Evolutionary conservation across 2,888 invertebrate genomes (phyloP).

Genomic region (Microplitis deprimator): DNA sequence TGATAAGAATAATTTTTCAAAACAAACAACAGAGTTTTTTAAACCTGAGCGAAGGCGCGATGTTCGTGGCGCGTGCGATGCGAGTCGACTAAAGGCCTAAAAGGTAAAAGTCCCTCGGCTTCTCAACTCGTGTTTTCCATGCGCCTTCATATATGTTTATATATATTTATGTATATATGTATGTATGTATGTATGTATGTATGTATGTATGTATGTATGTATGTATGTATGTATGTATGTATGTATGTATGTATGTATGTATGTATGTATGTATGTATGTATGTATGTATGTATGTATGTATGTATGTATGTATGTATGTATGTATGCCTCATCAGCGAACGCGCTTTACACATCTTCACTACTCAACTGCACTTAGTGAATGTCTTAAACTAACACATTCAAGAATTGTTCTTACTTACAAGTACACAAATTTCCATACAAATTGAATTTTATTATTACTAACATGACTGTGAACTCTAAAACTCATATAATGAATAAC

Average conservation of each 20-base stretch:
- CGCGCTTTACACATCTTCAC: background rate
- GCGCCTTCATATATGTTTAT: slow-evolving; percentile 49
- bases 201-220: slow-evolving; percentile 4
- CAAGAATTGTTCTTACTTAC: slow-evolving; percentile 47
- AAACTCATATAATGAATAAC: background rate
- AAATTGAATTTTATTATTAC: slow-evolving; percentile 5
- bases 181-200: too few species aligned
- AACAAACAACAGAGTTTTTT: slow-evolving; percentile 13
- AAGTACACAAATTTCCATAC: slow-evolving; percentile 50
- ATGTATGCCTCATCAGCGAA: background rate
- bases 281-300: slow-evolving; percentile 4
- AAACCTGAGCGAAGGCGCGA: slow-evolving; percentile 43
- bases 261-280: background rate
- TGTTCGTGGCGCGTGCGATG: slow-evolving; percentile 60
- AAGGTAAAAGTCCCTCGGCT: slow-evolving; percentile 52
- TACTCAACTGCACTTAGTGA: background rate
- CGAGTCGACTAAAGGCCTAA: slow-evolving; percentile 66
- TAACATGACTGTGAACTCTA: background rate
- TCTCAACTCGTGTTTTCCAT: slow-evolving; percentile 55
- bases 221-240: background rate
- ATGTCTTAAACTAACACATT: slow-evolving; percentile 18
- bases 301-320: background rate
- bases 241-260: background rate
- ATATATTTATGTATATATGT: too few species aligned
- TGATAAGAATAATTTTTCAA: slow-evolving; percentile 13